These are phyloP conservation scores for Machimus rusticus DNA, from an alignment of 2,888 invertebrate genomes.

Conservation along the genomic window DNA sequence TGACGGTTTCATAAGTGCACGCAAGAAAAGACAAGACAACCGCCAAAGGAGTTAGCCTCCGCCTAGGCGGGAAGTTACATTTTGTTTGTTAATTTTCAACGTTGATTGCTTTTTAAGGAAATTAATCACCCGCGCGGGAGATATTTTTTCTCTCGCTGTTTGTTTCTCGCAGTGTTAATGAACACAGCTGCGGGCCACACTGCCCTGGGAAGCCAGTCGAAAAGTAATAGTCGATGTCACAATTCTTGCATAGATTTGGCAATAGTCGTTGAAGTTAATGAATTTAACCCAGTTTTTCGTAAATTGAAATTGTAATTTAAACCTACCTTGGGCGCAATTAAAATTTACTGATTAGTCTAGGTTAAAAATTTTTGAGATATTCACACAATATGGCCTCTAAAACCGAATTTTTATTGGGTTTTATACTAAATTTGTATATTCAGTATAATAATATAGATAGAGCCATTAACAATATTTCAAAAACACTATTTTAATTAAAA, in stretches of 20 bases:
- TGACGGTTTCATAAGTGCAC: constrained; percentile 21
- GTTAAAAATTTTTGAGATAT: not conserved
- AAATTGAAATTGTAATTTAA: not conserved
- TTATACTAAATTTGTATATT: too few relatives aligned
- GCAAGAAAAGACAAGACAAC: not conserved
- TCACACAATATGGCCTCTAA: too few relatives aligned
- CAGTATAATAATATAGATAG: too few relatives aligned
- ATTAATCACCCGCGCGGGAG: not conserved
- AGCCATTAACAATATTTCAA: too few relatives aligned
- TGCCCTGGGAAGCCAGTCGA: not conserved
- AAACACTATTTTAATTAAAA: not conserved
- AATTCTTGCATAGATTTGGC: not conserved
- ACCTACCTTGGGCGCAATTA: not conserved
- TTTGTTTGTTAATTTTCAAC: not conserved
- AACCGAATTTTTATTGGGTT: too few relatives aligned
- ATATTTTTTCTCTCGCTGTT: not conserved
- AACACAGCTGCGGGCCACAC: not conserved
- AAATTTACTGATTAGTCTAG: not conserved
- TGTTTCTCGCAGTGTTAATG: not conserved
- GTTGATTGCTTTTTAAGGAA: not conserved
- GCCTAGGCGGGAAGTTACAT: not conserved
- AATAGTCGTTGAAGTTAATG: not conserved
- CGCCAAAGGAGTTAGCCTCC: not conserved
- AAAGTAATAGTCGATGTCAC: not conserved
- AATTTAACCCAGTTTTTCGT: not conserved